Percentiles rank a stretch among this genome's conserved stretches.
These are phyloP conservation scores for Bombus pascuorum DNA, from an alignment of 1,140 invertebrate genomes.

Conservation along the genomic window DNA sequence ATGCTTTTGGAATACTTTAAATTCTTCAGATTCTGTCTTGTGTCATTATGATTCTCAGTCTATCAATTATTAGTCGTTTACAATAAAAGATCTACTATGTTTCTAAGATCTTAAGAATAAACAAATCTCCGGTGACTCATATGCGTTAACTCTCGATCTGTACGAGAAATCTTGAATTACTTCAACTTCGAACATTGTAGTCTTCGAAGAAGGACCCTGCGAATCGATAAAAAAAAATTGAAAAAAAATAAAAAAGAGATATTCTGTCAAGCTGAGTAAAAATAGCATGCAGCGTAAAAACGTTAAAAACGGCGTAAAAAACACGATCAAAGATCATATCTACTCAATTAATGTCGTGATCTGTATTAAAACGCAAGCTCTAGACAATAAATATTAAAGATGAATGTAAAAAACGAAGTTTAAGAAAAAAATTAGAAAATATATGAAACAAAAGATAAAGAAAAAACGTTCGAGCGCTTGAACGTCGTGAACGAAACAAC, in stretches of 20 bases:
- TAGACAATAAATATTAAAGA: constrained; percentile 59
- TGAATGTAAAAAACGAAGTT: constrained; percentile 21
- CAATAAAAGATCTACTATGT: not conserved
- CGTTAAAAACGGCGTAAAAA: constrained; percentile 61
- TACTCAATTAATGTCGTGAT: constrained; percentile 67
- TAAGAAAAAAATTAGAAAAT: constrained; percentile 10
- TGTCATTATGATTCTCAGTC: not conserved
- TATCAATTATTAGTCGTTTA: not conserved
- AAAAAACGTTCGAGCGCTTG: constrained; percentile 56
- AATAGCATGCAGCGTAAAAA: constrained; percentile 70
- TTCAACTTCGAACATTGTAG: not conserved
- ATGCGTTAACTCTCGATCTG: not conserved
- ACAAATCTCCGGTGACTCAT: not conserved
- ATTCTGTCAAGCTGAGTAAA: constrained; percentile 65
- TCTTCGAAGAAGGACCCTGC: constrained; percentile 53
- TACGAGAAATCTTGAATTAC: no score
- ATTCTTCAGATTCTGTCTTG: not conserved
- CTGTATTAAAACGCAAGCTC: constrained; percentile 62
- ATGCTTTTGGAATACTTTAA: not conserved
- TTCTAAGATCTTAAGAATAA: not conserved
- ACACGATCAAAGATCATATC: constrained; percentile 67
- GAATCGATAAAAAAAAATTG: constrained; percentile 37
- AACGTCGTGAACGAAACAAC: constrained; percentile 65
- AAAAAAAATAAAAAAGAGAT: constrained; percentile 38
- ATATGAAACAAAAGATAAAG: constrained; percentile 42